Percentiles rank a stretch among this genome's conserved stretches.
phyloP scores from a whole-genome alignment of 2,888 invertebrate species.

The Trichogramma evanescens region DNA sequence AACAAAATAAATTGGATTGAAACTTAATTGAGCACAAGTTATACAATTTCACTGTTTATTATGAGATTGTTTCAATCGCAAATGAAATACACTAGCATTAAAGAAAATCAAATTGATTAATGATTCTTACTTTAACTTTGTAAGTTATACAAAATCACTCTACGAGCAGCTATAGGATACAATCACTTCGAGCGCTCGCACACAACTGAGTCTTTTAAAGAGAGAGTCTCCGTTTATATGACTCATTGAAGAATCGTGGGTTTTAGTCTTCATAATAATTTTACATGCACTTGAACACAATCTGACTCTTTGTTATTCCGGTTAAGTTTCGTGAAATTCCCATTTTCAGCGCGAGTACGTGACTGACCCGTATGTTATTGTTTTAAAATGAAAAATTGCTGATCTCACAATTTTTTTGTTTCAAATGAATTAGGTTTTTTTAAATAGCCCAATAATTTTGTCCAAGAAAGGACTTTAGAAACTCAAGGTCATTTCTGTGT shows the following conservation, averaged over 20 bases:
- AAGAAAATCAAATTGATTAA: no score
- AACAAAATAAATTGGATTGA: background rate
- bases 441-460: no score
- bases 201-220: constrained; percentile 12
- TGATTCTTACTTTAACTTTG: no score
- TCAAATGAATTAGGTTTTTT: background rate
- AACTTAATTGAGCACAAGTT: background rate
- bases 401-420: background rate
- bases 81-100: background rate
- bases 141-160: no score
- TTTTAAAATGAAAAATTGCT: no score
- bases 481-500: no score
- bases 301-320: constrained; percentile 17
- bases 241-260: background rate
- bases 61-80: background rate
- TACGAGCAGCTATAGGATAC: background rate
- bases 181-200: constrained; percentile 10
- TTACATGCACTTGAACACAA: background rate
- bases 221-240: constrained; percentile 18
- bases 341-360: background rate
- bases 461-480: no score
- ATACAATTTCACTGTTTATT: no score
- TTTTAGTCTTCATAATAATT: constrained; percentile 12
- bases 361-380: no score
- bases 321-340: background rate